Evolutionary conservation across 2,797 vertebrate species (phyloP).

Genomic region (Chelon auratus): DNA sequence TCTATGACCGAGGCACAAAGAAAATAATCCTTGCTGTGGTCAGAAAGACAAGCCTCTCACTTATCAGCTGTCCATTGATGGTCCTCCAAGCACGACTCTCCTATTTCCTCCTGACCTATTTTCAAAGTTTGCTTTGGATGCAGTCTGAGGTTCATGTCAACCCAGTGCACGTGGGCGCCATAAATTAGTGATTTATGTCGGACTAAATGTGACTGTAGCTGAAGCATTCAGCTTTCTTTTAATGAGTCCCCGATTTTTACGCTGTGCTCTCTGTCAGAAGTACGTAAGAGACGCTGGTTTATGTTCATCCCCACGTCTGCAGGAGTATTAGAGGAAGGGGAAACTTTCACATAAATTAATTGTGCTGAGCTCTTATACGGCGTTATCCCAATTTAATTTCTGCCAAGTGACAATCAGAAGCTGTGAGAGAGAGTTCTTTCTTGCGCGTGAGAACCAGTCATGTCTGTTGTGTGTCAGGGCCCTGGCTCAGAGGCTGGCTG

Average conservation of each 20-base stretch:
- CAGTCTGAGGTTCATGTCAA: constrained; percentile 27
- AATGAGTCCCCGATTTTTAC: constrained; percentile 25
- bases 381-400: constrained; percentile 40
- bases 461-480: constrained; percentile 75
- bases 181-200: constrained; percentile 67
- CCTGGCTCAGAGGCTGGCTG: constrained; percentile 71
- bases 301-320: constrained; percentile 21
- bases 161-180: constrained; percentile 40
- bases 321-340: constrained; percentile 28
- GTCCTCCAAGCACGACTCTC: constrained; percentile 40
- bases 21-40: constrained; percentile 25
- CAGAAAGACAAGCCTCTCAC: constrained; percentile 33
- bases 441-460: constrained; percentile 57
- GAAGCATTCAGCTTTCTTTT: constrained; percentile 19
- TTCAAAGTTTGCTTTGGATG: constrained; percentile 67
- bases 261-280: constrained; percentile 20
- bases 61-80: constrained; percentile 49
- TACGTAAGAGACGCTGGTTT: constrained; percentile 8
- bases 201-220: constrained; percentile 38
- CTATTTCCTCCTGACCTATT: constrained; percentile 66
- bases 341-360: constrained; percentile 43
- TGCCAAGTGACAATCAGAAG: constrained; percentile 35
- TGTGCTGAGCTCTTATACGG: constrained; percentile 32
- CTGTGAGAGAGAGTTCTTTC: constrained; percentile 54
- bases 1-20: neutral